Conservation (phyloP, 2,113 vertebrate genomes). For the Muntiacus reevesi region DNA sequence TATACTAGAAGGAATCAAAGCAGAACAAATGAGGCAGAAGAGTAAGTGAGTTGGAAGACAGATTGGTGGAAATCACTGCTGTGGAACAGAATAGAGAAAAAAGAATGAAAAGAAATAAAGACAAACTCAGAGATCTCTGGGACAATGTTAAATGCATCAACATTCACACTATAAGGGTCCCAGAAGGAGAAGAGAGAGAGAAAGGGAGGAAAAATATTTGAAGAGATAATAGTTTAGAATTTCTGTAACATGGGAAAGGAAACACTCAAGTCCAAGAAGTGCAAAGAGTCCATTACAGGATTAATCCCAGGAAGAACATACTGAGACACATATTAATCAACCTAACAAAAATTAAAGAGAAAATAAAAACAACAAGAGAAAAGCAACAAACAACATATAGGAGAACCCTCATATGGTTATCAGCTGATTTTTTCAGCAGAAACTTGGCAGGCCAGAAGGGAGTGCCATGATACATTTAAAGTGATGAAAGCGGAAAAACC, state of each 20-base stretch:
- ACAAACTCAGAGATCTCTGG: neutral
- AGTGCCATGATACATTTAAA: neutral
- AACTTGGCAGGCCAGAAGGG: neutral
- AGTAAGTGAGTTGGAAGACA: neutral
- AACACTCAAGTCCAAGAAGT: neutral
- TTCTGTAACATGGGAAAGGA: neutral
- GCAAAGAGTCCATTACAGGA: neutral
- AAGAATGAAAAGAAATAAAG: neutral
- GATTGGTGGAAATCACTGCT: neutral
- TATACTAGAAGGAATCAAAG: neutral
- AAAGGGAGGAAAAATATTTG: neutral
- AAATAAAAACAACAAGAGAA: neutral
- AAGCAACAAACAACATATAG: neutral
- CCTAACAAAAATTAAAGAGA: neutral
- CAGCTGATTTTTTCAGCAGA: neutral
- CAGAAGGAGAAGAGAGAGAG: neutral
- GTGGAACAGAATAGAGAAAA: neutral
- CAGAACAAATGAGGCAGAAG: neutral
- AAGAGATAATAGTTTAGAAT: neutral
- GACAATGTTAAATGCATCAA: neutral
- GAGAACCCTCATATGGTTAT: neutral
- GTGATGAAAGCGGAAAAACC: neutral
- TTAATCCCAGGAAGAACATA: neutral
- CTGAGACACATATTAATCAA: neutral
- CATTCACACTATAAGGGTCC: neutral